Evolutionary conservation across 2,113 vertebrate genomes (phyloP).

Genomic region (Elephantulus edwardii): DNA sequence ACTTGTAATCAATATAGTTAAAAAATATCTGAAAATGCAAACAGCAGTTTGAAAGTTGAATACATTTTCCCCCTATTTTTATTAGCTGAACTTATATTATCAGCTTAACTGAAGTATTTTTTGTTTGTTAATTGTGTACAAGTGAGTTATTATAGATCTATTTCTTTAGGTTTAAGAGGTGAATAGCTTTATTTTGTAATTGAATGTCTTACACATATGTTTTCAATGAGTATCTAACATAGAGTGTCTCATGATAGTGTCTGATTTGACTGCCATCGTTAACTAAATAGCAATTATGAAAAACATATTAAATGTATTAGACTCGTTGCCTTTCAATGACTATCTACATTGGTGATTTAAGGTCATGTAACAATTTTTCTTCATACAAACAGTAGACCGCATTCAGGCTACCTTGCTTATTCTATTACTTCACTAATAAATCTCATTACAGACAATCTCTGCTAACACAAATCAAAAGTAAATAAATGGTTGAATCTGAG

Average conservation of each 20-base stretch:
- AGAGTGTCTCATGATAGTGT: conserved; percentile 25
- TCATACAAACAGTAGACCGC: conserved; percentile 28
- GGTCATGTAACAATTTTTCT: conserved; percentile 20
- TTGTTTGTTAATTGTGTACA: conserved; percentile 44
- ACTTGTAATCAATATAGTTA: neutral
- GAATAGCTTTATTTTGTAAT: conserved; percentile 60
- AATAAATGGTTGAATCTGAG: conserved; percentile 48
- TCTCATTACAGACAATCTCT: conserved; percentile 52
- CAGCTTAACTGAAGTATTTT: conserved; percentile 44
- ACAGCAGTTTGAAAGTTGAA: conserved; percentile 6
- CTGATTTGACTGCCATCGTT: conserved; percentile 20
- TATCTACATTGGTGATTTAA: conserved; percentile 21
- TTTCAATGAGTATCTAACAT: conserved; percentile 60
- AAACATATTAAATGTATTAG: conserved; percentile 38
- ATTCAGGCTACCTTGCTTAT: neutral
- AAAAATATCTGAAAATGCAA: neutral
- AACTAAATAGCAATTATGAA: conserved; percentile 59
- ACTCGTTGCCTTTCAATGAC: conserved; percentile 28
- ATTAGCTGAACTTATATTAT: conserved; percentile 38
- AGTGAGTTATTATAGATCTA: conserved; percentile 51
- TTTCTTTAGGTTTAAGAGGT: conserved; percentile 56
- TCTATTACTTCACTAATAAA: conserved; percentile 55
- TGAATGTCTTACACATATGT: conserved; percentile 48
- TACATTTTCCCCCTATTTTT: conserved; percentile 25
- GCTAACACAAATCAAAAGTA: conserved; percentile 49